A percentile compares a stretch with the other conserved stretches of the same genome.
Conservation (phyloP, 1,140 invertebrate species). For the Cephus cinctus region DNA sequence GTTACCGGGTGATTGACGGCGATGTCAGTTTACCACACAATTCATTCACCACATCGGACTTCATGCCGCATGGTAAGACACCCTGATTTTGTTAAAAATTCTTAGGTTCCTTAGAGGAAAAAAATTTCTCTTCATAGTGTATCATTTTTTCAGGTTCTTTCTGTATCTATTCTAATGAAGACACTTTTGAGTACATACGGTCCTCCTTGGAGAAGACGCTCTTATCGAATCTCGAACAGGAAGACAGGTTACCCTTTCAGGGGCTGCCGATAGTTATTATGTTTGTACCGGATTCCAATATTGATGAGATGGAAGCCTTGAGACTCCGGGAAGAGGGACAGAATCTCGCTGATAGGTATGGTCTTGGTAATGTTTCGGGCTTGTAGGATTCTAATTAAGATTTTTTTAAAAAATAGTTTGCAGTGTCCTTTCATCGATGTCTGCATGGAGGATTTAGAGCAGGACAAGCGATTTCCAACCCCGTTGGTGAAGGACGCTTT, state of each 20-base stretch:
- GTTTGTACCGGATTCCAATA: conserved; percentile 81
- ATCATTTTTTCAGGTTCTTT: conserved; percentile 71
- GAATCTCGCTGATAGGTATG: conserved; percentile 81
- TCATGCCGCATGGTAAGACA: conserved; percentile 72
- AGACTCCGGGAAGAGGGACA: conserved; percentile 86
- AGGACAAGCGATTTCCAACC: conserved; percentile 59
- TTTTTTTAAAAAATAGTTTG: conserved; percentile 62
- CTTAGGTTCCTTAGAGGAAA: no score
- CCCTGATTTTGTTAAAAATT: no score
- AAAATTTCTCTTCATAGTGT: no score
- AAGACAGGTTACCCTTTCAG: conserved; percentile 82
- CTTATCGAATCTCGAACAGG: conserved; percentile 86
- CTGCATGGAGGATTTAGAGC: conserved; percentile 66
- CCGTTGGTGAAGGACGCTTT: conserved; percentile 71
- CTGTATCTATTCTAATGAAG: conserved; percentile 88
- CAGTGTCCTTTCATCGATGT: conserved; percentile 88
- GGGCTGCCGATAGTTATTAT: conserved; percentile 88
- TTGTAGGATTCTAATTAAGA: conserved; percentile 12
- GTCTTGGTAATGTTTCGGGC: conserved; percentile 1
- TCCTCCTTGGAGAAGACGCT: conserved; percentile 90
- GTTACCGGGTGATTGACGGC: conserved; percentile 83
- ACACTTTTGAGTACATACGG: conserved; percentile 89
- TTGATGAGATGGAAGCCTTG: conserved; percentile 80
- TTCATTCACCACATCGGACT: conserved; percentile 73
- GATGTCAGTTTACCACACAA: conserved; percentile 80